Conservation (phyloP, 1,140 invertebrate genomes). For the Acromyrmex charruanus region DNA sequence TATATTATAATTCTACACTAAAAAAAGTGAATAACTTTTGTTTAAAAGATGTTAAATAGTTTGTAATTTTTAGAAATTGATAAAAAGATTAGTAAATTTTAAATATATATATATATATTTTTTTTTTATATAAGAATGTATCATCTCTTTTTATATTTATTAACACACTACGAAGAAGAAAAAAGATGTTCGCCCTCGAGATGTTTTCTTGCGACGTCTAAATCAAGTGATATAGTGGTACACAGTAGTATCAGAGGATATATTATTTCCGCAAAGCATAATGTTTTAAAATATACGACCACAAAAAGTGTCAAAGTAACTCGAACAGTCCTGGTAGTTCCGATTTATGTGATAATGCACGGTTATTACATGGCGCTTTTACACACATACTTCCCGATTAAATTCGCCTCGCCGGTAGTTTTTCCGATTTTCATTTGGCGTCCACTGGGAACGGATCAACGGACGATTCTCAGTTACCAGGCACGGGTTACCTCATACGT, state of each 20-base stretch:
- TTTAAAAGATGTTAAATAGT: neutral
- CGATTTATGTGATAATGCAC: slow-evolving; percentile 2
- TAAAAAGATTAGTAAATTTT: neutral
- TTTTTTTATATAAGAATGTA: neutral
- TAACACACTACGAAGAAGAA: neutral
- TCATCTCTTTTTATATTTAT: neutral
- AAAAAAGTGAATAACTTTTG: neutral
- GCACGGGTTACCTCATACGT: slow-evolving; percentile 58
- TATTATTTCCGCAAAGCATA: slow-evolving; percentile 14
- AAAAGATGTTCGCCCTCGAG: neutral
- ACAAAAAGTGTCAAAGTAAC: slow-evolving; percentile 10
- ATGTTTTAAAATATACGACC: neutral
- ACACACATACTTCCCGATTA: neutral
- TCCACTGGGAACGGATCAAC: slow-evolving; percentile 11
- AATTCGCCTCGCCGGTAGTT: neutral
- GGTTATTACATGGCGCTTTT: slow-evolving; percentile 11
- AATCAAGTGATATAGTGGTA: neutral
- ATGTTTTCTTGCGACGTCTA: neutral
- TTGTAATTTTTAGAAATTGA: too few species aligned
- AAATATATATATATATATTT: neutral
- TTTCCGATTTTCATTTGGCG: slow-evolving; percentile 29
- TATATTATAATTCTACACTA: neutral
- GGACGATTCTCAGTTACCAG: slow-evolving; percentile 41
- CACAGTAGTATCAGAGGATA: neutral
- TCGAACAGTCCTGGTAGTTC: neutral